Base-by-base conservation (phyloP, 1,140 invertebrate species). In the Drosophila nannoptera region DNA sequence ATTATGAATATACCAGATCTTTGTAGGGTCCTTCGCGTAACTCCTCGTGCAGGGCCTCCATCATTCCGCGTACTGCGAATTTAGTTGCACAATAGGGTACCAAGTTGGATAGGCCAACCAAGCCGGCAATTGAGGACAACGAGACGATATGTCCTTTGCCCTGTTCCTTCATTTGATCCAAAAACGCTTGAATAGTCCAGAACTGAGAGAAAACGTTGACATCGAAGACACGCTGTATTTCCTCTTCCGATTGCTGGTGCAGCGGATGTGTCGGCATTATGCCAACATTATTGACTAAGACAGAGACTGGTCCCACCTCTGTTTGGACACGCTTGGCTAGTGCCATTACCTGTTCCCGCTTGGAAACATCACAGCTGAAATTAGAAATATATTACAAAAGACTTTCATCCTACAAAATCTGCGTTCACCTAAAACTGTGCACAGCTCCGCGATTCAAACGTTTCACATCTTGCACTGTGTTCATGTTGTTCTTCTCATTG, bases 81-180 rank as follows among this genome's bases (percentile, higher is more conserved):
- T 97, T 97, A 1, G 94, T 93, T 3, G 93, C 93, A 87, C 94
- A 95, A 89, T 96, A 96, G 0, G 95, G 95, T 4, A 95, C 94
- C 49, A 96, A 76, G 88, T 96, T 95, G 0, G 91, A 75, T 0
- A 94, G 72, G 1, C 95, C 95, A 56, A 94, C 78, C 3, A 95
- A 60, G 1, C 95, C 95, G 9, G 95, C 95, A 80, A 95, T 93
- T 0, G 95, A 96, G 0, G 94, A 95, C 50, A 97, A 88, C 0
- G 92, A 92, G 3, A 97, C 94, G n/a, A 97, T 91, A 77, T 97
- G 95, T 0, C 96, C 96, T 40, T 92, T 91, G 73, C 94, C 93
- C 22, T 92, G 91, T 45, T 93, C 90, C 35, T 95, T 91, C 95
- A 97, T 96, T 5, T 90, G 89, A 1, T 95, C 94, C 0, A 97